These are phyloP conservation scores for Drosophila gaucha DNA, from an alignment of 2,888 invertebrate species.

Conservation along the genomic window DNA sequence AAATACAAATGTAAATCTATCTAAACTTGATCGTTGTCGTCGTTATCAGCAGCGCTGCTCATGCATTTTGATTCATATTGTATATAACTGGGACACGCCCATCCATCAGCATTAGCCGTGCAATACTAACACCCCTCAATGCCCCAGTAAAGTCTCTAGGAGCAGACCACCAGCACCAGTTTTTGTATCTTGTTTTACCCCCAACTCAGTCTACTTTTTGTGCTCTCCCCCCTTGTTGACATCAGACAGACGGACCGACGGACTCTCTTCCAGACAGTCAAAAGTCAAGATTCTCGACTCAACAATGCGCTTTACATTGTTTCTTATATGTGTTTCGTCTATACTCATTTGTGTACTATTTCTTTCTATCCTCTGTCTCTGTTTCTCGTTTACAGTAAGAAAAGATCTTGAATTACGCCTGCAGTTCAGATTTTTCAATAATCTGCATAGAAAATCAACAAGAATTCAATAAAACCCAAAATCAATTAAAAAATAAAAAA, in stretches of 20 bases:
- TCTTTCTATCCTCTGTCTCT: slow-evolving; percentile 47
- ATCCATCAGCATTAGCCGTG: slow-evolving; percentile 53
- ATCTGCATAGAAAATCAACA: slow-evolving; percentile 94
- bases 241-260: slow-evolving; percentile 26
- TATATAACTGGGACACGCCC: slow-evolving; percentile 63
- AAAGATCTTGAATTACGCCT: slow-evolving; percentile 98
- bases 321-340: slow-evolving; percentile 46
- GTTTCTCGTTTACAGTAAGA: slow-evolving; percentile 89
- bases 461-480: slow-evolving; percentile 89
- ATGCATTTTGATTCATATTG: slow-evolving; percentile 42
- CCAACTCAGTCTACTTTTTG: slow-evolving; percentile 36
- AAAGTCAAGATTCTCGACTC: slow-evolving; percentile 34
- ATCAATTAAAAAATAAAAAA: slow-evolving; percentile 23
- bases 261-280: slow-evolving; percentile 18
- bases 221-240: slow-evolving; percentile 32
- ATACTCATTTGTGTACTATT: slow-evolving; percentile 61
- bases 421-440: slow-evolving; percentile 98
- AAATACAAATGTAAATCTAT: slow-evolving; percentile 18
- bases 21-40: slow-evolving; percentile 56
- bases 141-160: slow-evolving; percentile 36
- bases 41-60: slow-evolving; percentile 49
- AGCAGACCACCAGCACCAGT: slow-evolving; percentile 32
- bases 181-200: slow-evolving; percentile 44
- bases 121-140: slow-evolving; percentile 62
- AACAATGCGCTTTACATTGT: slow-evolving; percentile 41